Evolutionary conservation across 2,113 vertebrate species (phyloP).

Genomic region (Carassius auratus): DNA sequence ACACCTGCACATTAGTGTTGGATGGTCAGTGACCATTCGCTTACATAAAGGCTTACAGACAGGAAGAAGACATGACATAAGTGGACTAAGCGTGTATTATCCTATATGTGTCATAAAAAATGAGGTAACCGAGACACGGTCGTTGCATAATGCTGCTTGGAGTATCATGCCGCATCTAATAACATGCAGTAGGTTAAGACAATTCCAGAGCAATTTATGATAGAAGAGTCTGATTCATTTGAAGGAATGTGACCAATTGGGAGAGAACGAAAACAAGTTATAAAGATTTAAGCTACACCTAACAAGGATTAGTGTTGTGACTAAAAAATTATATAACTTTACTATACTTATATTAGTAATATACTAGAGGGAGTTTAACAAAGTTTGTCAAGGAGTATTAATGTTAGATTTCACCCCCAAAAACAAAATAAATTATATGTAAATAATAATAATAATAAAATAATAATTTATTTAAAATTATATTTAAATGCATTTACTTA

Average conservation of each 20-base stretch:
- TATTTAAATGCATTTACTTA: no score
- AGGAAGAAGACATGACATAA: conserved; percentile 54
- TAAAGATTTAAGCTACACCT: neutral
- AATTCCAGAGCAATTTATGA: neutral
- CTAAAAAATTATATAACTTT: neutral
- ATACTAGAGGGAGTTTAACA: neutral
- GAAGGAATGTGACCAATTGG: neutral
- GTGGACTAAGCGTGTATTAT: conserved; percentile 49
- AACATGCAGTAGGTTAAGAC: neutral
- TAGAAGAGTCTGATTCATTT: neutral
- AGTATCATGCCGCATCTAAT: neutral
- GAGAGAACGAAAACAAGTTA: neutral
- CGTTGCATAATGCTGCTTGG: conserved; percentile 27
- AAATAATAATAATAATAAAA: neutral
- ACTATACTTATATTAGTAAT: neutral
- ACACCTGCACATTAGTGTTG: conserved; percentile 46
- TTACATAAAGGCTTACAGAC: conserved; percentile 50
- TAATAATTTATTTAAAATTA: neutral
- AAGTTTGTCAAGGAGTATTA: neutral
- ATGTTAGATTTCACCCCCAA: neutral
- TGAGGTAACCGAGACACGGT: neutral
- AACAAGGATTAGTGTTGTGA: neutral
- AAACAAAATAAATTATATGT: neutral
- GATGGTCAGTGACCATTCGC: conserved; percentile 26
- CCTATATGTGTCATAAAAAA: conserved; percentile 33